Conservation (phyloP, 1,140 invertebrate genomes). For the Diprion similis region DNA sequence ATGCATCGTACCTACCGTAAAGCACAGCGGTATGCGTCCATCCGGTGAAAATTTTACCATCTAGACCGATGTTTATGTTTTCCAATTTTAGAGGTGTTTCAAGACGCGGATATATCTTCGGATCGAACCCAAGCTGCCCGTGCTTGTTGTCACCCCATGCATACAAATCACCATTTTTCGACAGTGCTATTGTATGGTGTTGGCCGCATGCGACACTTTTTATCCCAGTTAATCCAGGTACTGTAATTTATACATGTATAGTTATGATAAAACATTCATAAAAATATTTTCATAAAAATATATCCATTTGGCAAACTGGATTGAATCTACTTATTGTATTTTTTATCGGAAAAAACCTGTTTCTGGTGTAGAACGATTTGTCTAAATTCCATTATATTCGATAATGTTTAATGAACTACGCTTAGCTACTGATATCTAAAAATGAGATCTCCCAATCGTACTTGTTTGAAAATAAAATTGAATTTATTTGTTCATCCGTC, state of each 20-base stretch:
- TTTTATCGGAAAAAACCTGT: too few relatives aligned
- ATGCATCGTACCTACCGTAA: conserved; percentile 44
- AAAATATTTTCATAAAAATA: not conserved
- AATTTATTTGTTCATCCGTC: too few relatives aligned
- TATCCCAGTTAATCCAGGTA: conserved; percentile 64
- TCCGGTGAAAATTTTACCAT: conserved; percentile 67
- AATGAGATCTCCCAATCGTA: too few relatives aligned
- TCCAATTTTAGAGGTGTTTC: conserved; percentile 60
- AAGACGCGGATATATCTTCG: conserved; percentile 56
- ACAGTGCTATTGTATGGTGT: conserved; percentile 73
- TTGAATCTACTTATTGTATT: too few relatives aligned
- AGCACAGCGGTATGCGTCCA: conserved; percentile 78
- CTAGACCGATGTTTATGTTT: conserved; percentile 13
- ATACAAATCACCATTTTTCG: conserved; percentile 64
- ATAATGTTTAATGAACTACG: too few relatives aligned
- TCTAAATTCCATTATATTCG: too few relatives aligned
- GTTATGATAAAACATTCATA: conserved; percentile 9
- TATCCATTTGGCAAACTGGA: too few relatives aligned
- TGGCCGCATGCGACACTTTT: conserved; percentile 73
- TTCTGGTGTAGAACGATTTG: too few relatives aligned
- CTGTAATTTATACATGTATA: conserved; percentile 37
- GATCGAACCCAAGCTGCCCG: conserved; percentile 70
- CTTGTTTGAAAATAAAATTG: too few relatives aligned
- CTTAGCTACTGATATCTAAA: too few relatives aligned
- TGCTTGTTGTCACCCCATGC: conserved; percentile 80